Percentiles rank a stretch among this genome's conserved stretches.
Conservation (phyloP, 2,888 invertebrate genomes). For the Acronicta alni region DNA sequence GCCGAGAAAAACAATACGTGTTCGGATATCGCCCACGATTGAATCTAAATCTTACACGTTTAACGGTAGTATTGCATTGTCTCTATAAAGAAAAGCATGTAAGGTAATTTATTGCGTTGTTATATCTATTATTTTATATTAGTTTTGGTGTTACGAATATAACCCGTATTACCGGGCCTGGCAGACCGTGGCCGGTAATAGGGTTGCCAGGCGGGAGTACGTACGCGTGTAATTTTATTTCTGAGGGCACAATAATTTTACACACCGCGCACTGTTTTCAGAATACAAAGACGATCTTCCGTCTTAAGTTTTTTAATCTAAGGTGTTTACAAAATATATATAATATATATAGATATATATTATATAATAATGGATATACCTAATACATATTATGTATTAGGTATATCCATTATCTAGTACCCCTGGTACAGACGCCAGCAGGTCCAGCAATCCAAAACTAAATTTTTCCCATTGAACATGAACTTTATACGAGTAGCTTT, state of each 20-base stretch:
- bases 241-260: constrained; percentile 60
- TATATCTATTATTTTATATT: constrained; percentile 35
- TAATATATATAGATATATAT: no score
- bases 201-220: constrained; percentile 61
- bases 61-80: constrained; percentile 30
- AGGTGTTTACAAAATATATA: no score
- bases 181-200: constrained; percentile 64
- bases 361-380: no score
- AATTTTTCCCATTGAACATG: no score
- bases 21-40: constrained; percentile 62
- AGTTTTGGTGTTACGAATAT: constrained; percentile 41
- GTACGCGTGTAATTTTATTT: constrained; percentile 68
- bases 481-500: no score
- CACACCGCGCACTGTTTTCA: constrained; percentile 54
- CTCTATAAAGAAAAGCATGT: constrained; percentile 14
- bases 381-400: no score
- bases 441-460: no score
- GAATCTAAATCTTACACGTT: constrained; percentile 62
- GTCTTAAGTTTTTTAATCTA: no score
- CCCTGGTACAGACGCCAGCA: no score
- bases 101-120: constrained; percentile 7
- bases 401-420: no score
- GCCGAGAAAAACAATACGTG: constrained; percentile 66
- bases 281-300: no score
- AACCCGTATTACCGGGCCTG: constrained; percentile 42